A percentile compares a stretch with the other conserved stretches of the same genome.
phyloP scores from a whole-genome alignment of 2,888 invertebrate species.

The Diloba caeruleocephala region DNA sequence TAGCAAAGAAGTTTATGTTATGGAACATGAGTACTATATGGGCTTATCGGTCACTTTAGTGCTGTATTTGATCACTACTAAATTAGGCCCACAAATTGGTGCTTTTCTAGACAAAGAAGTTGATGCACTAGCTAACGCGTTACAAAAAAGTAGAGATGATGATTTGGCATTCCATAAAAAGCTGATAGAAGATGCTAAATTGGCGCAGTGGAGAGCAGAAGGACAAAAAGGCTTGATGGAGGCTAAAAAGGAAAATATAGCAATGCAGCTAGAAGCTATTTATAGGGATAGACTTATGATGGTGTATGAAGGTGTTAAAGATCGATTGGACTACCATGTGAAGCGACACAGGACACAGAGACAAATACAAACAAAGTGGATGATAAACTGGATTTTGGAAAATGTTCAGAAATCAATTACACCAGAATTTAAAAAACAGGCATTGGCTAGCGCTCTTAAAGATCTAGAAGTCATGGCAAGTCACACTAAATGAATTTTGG shows the following conservation, averaged over 20 bases:
- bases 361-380: conserved; percentile 96
- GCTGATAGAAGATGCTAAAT: conserved; percentile 90
- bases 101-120: conserved; percentile 91
- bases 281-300: conserved; percentile 91
- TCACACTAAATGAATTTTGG: conserved; percentile 2
- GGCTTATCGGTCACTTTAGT: conserved; percentile 92
- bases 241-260: conserved; percentile 97
- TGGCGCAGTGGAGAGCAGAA: conserved; percentile 92
- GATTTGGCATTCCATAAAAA: conserved; percentile 83
- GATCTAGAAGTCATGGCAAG: conserved; percentile 93
- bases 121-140: conserved; percentile 87
- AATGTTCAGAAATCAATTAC: conserved; percentile 94
- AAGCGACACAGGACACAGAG: conserved; percentile 93
- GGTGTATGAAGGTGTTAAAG: conserved; percentile 90
- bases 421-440: conserved; percentile 96
- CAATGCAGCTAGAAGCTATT: conserved; percentile 97
- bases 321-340: conserved; percentile 96
- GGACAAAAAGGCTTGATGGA: conserved; percentile 93
- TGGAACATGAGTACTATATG: conserved; percentile 97
- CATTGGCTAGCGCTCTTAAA: conserved; percentile 94
- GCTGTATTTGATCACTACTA: conserved; percentile 89
- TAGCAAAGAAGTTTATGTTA: conserved; percentile 97
- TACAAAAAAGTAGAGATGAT: conserved; percentile 86
- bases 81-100: conserved; percentile 91
- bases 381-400: conserved; percentile 96